phyloP scores from a whole-genome alignment of 2,888 invertebrate species.

The Hemithea aestivaria region DNA sequence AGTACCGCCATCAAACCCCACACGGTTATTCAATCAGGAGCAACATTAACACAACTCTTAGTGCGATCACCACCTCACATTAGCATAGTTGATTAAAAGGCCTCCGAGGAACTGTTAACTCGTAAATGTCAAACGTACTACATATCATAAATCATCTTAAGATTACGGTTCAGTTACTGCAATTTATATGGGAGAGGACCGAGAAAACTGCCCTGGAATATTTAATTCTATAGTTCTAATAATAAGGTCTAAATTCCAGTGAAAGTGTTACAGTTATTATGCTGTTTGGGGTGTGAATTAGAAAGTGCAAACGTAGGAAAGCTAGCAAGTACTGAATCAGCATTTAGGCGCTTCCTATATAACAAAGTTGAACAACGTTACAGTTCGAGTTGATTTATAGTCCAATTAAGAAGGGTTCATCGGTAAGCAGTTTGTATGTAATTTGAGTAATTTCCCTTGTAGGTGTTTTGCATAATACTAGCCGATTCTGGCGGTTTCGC shows the following conservation, averaged over 20 bases:
- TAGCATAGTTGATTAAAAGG: constrained; percentile 78
- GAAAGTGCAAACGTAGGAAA: constrained; percentile 62
- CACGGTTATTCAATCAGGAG: constrained; percentile 67
- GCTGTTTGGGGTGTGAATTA: constrained; percentile 30
- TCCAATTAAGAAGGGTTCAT: constrained; percentile 64
- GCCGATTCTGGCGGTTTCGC: no score
- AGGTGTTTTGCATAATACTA: no score
- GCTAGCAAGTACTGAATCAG: constrained; percentile 66
- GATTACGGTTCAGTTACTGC: constrained; percentile 69
- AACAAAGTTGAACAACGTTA: constrained; percentile 54
- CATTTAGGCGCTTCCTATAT: constrained; percentile 59
- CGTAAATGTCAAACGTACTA: constrained; percentile 74
- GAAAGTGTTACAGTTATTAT: constrained; percentile 25
- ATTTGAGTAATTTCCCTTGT: constrained; percentile 16
- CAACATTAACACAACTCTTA: constrained; percentile 68
- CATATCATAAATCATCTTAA: constrained; percentile 77
- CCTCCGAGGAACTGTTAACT: constrained; percentile 69
- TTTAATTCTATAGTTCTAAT: no score
- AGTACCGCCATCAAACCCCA: constrained; percentile 62
- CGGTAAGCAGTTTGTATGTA: constrained; percentile 45
- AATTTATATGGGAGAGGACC: constrained; percentile 46
- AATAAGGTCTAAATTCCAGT: constrained; percentile 32
- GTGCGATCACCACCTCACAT: constrained; percentile 70
- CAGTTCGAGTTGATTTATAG: constrained; percentile 65
- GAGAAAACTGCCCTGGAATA: constrained; percentile 36